phyloP scores from a whole-genome alignment of 1,140 invertebrate genomes.

The Brachionus angularis region DNA sequence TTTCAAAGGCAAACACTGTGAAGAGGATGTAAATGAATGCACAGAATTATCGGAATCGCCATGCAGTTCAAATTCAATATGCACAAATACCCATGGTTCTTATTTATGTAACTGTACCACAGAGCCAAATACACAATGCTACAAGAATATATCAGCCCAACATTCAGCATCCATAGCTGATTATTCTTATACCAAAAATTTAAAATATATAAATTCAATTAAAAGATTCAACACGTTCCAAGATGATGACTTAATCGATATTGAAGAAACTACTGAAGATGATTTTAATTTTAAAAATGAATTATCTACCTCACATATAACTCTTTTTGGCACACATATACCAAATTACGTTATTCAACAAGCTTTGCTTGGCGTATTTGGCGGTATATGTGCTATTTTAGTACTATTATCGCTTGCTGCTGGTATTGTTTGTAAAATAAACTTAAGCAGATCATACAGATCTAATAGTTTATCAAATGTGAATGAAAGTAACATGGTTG shows the following conservation, averaged over 20 bases:
- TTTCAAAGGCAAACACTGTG: slow-evolving; percentile 32
- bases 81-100: slow-evolving; percentile 32
- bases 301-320: background rate
- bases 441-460: too few species aligned
- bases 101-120: slow-evolving; percentile 34
- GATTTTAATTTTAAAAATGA: background rate
- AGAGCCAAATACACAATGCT: slow-evolving; percentile 10
- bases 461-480: too few species aligned
- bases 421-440: slow-evolving; percentile 27
- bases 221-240: background rate
- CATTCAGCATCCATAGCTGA: slow-evolving; percentile 5
- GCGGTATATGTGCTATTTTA: slow-evolving; percentile 30
- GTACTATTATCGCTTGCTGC: slow-evolving; percentile 28
- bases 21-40: slow-evolving; percentile 43
- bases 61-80: background rate
- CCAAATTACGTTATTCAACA: slow-evolving; percentile 42
- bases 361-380: slow-evolving; percentile 30
- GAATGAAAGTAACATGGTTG: too few species aligned
- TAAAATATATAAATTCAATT: background rate
- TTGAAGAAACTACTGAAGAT: background rate
- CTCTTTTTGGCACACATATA: slow-evolving; percentile 17
- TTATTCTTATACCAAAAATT: background rate
- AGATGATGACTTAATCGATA: background rate
- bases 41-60: too few species aligned
- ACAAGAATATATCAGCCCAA: slow-evolving; percentile 27